Evolutionary conservation across 2,113 vertebrate species (phyloP), one percentile per base, ranked within the genome.

Genomic region (Phalacrocorax pelagicus): DNA sequence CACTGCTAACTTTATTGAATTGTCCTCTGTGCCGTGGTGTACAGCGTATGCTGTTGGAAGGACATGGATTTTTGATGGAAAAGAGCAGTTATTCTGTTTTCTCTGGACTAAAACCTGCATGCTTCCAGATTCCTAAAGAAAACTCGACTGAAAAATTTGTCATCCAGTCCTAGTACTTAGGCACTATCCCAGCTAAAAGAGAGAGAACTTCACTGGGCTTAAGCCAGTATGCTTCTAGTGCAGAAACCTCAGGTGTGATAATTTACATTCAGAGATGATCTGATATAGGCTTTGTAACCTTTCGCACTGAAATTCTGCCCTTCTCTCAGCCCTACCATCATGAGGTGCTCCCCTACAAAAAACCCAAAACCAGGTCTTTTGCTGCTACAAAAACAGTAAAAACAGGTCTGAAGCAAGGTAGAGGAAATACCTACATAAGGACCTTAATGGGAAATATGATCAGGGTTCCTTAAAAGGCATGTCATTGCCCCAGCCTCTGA

Each of bases 1-100:
- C 78, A 15, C 86, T 82, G 55, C 78, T 95, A 55, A 80, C 86
- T 95, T 86, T 89, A 94, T 86, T 91, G 89, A 93, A 77, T 85
- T 88, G 74, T 95, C 81, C 70, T 49, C 84, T 77, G 10, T 55
- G 58, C 62, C 55, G 51, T 47, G 51, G 58, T 62, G 46, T 82
- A 44, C 57, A 58, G 40, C 11, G 15, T 66, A 30, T 57, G 52
- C 40, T 87, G n/a, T 47, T 42, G 72, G 84, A 81, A 86, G 57
- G 74, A 72, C 81, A 66, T 2, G 1, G n/a, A 32, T 77, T 87
- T 77, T 85, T 94, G 73, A 52, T 34, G 26, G 30, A 83, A 46
- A 58, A 81, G 40, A 73, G 6, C 4, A 77, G 55, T 70, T 80
- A 51, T 7, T 69, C 66, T 89, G 8, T 84, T 69, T 81, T 72